These are phyloP conservation scores for Laothoe populi DNA, from an alignment of 2,888 invertebrate genomes.

Conservation along the genomic window DNA sequence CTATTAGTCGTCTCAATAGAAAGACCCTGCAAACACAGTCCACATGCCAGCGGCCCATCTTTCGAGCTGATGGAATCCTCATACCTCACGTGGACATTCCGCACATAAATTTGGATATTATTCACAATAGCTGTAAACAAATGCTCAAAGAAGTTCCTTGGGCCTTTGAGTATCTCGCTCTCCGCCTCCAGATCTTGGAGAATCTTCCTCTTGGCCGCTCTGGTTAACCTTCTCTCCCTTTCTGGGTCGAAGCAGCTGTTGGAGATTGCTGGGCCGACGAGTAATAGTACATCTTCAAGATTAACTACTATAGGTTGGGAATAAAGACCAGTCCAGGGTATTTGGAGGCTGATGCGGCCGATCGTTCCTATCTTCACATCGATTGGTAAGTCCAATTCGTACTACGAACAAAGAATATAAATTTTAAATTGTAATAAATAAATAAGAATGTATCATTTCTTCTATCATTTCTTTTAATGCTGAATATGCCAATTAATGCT, in stretches of 20 bases:
- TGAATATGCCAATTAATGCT: too few relatives aligned
- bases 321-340: slow-evolving; percentile 92
- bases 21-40: slow-evolving; percentile 90
- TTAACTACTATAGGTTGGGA: slow-evolving; percentile 89
- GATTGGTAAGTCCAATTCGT: slow-evolving; percentile 91
- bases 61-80: slow-evolving; percentile 89
- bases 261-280: slow-evolving; percentile 90
- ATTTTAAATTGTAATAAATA: too few relatives aligned
- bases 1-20: slow-evolving; percentile 92
- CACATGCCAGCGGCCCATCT: slow-evolving; percentile 88
- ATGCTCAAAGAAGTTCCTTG: slow-evolving; percentile 89
- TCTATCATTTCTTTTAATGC: too few relatives aligned
- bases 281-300: slow-evolving; percentile 90
- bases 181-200: slow-evolving; percentile 87
- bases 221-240: slow-evolving; percentile 88
- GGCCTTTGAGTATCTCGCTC: slow-evolving; percentile 85
- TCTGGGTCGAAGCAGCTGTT: slow-evolving; percentile 89
- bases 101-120: slow-evolving; percentile 91
- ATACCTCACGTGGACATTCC: slow-evolving; percentile 92
- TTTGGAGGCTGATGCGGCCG: slow-evolving; percentile 89
- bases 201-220: slow-evolving; percentile 89
- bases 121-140: slow-evolving; percentile 90
- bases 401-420: slow-evolving; percentile 87
- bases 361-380: slow-evolving; percentile 93
- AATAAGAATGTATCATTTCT: too few relatives aligned